A percentile compares a stretch with the other conserved stretches of the same genome.
Evolutionary conservation across 2,113 vertebrate species (phyloP).

Genomic region (Ia io): DNA sequence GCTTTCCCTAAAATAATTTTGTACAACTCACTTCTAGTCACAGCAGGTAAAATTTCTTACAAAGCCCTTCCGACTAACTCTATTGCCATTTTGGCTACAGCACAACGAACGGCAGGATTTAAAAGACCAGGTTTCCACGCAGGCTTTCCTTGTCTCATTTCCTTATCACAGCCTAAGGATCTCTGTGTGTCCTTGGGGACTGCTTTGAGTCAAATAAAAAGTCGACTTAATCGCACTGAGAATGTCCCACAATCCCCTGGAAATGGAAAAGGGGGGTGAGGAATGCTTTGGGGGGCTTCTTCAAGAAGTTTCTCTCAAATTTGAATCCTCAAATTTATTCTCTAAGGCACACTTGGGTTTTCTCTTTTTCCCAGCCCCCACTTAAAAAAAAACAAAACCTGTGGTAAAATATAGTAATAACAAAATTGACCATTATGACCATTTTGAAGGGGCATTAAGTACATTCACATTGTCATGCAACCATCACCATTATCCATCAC

Average conservation of each 20-base stretch:
- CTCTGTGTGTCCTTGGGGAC: neutral
- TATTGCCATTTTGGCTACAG: neutral
- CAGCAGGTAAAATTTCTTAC: neutral
- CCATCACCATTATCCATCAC: neutral
- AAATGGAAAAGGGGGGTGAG: neutral
- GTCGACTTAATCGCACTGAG: neutral
- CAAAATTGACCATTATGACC: neutral
- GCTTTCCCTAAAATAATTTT: slow-evolving; percentile 22
- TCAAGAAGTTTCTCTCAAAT: neutral
- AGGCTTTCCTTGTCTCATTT: neutral
- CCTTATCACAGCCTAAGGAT: neutral
- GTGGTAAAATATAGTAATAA: neutral
- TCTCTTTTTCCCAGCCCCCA: neutral
- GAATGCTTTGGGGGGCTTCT: neutral
- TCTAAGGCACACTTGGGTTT: neutral
- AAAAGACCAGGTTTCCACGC: neutral
- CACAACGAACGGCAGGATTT: neutral
- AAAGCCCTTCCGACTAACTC: neutral
- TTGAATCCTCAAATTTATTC: neutral
- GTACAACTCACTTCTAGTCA: neutral
- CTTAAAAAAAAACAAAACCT: neutral
- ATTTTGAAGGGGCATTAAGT: neutral
- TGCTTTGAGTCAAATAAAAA: neutral
- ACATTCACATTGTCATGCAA: neutral
- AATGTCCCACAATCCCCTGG: neutral